These are phyloP conservation scores for Drosophila aff. DNA, from an alignment of 1,140 invertebrate species.

Conservation along the genomic window DNA sequence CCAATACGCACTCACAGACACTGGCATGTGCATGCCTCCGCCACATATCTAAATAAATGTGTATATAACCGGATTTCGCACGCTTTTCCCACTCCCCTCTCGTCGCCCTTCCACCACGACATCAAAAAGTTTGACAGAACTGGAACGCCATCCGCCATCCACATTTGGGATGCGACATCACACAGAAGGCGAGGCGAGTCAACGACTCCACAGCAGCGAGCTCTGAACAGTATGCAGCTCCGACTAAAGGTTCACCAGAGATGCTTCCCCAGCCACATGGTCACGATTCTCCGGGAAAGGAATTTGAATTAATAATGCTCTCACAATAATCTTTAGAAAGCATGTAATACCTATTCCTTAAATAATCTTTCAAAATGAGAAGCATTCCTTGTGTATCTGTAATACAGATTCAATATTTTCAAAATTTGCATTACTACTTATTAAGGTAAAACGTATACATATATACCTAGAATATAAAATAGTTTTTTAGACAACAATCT, in stretches of 20 bases:
- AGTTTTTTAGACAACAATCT: not conserved
- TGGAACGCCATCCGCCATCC: constrained; percentile 62
- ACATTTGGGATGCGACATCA: constrained; percentile 55
- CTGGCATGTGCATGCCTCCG: constrained; percentile 7
- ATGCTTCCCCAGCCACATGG: not conserved
- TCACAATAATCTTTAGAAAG: not conserved
- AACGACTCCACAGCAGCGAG: constrained; percentile 22
- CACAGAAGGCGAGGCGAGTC: constrained; percentile 15
- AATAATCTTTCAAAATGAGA: not conserved
- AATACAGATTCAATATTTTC: not conserved
- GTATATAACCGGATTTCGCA: constrained; percentile 50
- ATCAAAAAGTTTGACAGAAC: constrained; percentile 78
- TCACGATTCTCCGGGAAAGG: not conserved
- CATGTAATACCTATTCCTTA: not conserved
- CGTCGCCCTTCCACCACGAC: constrained; percentile 41
- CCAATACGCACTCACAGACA: constrained; percentile 63
- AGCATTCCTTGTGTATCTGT: too few species aligned
- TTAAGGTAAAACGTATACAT: too few species aligned
- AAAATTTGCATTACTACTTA: not conserved
- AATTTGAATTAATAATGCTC: not conserved
- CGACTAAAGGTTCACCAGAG: constrained; percentile 2
- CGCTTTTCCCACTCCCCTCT: constrained; percentile 44
- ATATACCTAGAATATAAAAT: too few species aligned
- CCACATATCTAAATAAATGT: constrained; percentile 38
- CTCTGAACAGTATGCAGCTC: constrained; percentile 46